Evolutionary conservation across 2,888 invertebrate species (phyloP).

Genomic region (Diogma glabrata): DNA sequence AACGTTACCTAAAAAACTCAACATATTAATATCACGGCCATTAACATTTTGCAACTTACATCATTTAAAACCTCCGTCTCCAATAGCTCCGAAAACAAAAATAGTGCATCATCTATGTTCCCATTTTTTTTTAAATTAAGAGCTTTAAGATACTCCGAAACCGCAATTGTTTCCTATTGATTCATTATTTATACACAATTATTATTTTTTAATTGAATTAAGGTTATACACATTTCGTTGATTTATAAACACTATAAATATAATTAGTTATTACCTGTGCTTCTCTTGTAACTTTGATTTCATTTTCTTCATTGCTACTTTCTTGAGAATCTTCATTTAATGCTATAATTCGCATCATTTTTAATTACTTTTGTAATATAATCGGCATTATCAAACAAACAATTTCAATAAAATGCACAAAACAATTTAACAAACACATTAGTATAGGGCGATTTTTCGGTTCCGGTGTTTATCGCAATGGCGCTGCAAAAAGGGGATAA

Average conservation of each 20-base stretch:
- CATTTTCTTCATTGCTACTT: slow-evolving; percentile 17
- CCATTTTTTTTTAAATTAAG: slow-evolving; percentile 55
- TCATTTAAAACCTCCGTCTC: slow-evolving; percentile 49
- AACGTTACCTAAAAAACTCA: slow-evolving; percentile 30
- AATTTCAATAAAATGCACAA: too few species aligned
- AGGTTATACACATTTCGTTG: too few species aligned
- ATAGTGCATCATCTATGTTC: slow-evolving; percentile 52
- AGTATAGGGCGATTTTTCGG: too few species aligned
- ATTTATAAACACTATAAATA: background rate
- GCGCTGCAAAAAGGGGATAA: too few species aligned
- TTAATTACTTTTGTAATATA: background rate
- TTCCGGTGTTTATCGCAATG: too few species aligned
- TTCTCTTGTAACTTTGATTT: slow-evolving; percentile 21
- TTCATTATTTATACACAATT: background rate
- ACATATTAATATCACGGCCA: too few species aligned
- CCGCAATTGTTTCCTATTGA: slow-evolving; percentile 60
- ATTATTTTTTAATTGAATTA: too few species aligned
- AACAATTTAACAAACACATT: too few species aligned
- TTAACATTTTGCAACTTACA: too few species aligned
- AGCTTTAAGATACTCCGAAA: slow-evolving; percentile 67
- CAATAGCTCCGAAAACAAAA: slow-evolving; percentile 52
- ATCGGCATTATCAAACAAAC: too few species aligned
- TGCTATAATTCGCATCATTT: slow-evolving; percentile 21
- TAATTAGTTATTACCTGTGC: slow-evolving; percentile 18
- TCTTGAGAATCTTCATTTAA: slow-evolving; percentile 18